phyloP scores from a whole-genome alignment of 2,888 invertebrate genomes.

The Lycocerus yunnanus region DNA sequence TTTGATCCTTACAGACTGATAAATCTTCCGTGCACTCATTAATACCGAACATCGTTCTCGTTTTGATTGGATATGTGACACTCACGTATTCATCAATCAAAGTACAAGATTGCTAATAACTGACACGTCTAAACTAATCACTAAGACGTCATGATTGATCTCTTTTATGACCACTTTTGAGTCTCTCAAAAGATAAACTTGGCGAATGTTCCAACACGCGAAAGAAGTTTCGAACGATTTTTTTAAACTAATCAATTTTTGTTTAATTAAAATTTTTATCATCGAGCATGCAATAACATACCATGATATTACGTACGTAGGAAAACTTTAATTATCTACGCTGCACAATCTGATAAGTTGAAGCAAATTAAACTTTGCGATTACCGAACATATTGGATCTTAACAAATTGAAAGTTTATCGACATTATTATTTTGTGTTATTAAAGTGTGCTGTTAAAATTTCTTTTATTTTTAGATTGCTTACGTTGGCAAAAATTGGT shows the following conservation, averaged over 20 bases:
- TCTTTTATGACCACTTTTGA: background rate
- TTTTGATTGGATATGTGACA: background rate
- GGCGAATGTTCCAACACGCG: background rate
- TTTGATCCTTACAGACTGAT: background rate
- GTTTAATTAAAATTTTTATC: too few species aligned
- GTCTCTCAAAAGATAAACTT: background rate
- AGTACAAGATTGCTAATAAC: background rate
- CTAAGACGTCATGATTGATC: background rate
- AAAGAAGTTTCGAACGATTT: background rate
- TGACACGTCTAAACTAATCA: background rate
- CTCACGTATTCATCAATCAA: background rate
- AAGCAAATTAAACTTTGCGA: background rate
- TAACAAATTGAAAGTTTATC: background rate
- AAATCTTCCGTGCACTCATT: background rate
- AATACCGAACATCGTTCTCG: background rate
- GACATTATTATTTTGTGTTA: background rate
- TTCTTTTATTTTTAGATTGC: conserved; percentile 38
- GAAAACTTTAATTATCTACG: background rate
- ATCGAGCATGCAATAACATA: background rate
- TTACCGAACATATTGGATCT: background rate
- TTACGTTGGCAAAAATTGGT: conserved; percentile 38
- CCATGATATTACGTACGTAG: too few species aligned
- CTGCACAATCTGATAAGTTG: background rate
- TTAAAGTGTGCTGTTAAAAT: background rate
- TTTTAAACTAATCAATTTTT: background rate